phyloP scores from a whole-genome alignment of 2,113 vertebrate genomes.

The Ceuthmochares aereus region DNA sequence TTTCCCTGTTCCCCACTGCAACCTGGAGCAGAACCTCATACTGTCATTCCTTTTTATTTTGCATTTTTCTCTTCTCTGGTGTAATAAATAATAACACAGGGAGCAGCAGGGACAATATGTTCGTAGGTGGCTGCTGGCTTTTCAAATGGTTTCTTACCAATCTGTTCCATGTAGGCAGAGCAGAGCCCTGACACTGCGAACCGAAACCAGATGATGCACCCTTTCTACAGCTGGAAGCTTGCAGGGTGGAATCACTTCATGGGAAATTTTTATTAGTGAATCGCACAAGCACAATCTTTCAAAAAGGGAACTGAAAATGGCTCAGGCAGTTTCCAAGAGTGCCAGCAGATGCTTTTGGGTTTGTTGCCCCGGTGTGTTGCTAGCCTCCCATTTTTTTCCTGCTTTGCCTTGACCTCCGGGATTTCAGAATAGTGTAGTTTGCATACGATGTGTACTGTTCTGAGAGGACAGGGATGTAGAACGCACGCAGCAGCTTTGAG shows the following conservation, averaged over 20 bases:
- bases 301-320: neutral
- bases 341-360: neutral
- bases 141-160: neutral
- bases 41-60: neutral
- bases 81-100: neutral
- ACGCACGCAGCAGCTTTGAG: conserved; percentile 83
- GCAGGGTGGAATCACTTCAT: neutral
- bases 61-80: conserved; percentile 24
- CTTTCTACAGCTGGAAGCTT: conserved; percentile 9
- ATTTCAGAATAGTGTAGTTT: conserved; percentile 87
- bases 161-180: conserved; percentile 28
- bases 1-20: neutral
- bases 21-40: neutral
- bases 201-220: neutral
- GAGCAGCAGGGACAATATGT: neutral
- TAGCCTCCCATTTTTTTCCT: conserved; percentile 77
- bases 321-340: neutral
- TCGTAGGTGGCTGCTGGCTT: neutral
- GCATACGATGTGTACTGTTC: conserved; percentile 78
- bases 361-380: neutral
- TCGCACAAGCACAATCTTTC: neutral
- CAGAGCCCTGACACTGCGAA: neutral
- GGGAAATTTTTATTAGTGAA: conserved; percentile 34
- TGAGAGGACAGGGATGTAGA: conserved; percentile 86
- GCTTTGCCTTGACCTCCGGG: conserved; percentile 74